Base-by-base conservation (phyloP, 2,888 invertebrate genomes). In the Lottia gigantea region DNA sequence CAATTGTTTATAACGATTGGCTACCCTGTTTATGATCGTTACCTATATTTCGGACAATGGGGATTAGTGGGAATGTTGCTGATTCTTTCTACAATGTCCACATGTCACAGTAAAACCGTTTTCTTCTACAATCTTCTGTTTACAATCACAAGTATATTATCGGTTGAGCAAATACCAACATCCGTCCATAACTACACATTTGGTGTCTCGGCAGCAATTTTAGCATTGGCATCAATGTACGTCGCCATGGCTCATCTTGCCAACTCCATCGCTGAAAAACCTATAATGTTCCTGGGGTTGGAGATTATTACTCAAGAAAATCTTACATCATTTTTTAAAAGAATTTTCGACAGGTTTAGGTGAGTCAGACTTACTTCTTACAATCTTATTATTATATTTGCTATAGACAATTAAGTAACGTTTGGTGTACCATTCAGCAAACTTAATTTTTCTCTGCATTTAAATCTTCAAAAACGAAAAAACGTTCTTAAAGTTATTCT, bases 201-300 rank as follows among this genome's bases (percentile, higher is more conserved):
- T 62, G 80, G 80, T 23, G 70, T 80, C 8, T 70, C 79, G 1
- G 71, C 78, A 6, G 76, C 73, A 7, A 67, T 79, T 3, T 49
- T 74, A 14, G 77, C 77, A 4, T 19, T 78, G 16, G 66, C 71
- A 14, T 76, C 74, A 46, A 67, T 78, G 46, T 82, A 80, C 66
- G 68, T 80, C 19, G 71, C 77, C 23, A 75, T 77, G 66, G 79
- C 79, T 2, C 73, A 77, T 46, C 72, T 82, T 31, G 76, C 76
- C 31, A 82, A 82, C 74, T 80, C 82, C 45, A 77, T 80, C 61
- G 82, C 80, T 23, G 82, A 82, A 72, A 82, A 82, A 66, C 71
- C 79, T 16, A 74, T 82, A 65, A 73, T 82, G 67, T 79, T 72
- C 62, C 71, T 80, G 31, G 82, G 82, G 8, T 63, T 72, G 31